These are phyloP conservation scores for Drosophila demipolita DNA, from an alignment of 2,888 invertebrate genomes.

Conservation along the genomic window DNA sequence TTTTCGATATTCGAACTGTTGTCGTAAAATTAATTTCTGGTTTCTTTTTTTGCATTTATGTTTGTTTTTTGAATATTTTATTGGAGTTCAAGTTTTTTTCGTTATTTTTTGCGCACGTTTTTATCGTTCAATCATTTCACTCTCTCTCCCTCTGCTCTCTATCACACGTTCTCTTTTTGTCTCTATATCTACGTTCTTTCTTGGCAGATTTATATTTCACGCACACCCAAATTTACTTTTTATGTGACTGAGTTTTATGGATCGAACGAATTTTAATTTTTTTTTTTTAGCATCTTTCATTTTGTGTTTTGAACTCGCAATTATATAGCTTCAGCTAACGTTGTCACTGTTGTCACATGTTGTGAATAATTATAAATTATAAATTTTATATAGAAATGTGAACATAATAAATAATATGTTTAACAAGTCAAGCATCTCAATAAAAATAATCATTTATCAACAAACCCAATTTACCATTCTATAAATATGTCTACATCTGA, in stretches of 20 bases:
- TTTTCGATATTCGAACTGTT: slow-evolving; percentile 42
- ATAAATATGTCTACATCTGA: slow-evolving; percentile 43
- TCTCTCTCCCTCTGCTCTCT: neutral
- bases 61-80: slow-evolving; percentile 46
- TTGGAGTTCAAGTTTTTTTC: slow-evolving; percentile 19
- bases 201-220: neutral
- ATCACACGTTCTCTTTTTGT: neutral
- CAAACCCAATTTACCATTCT: slow-evolving; percentile 30
- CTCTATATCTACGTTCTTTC: neutral
- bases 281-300: slow-evolving; percentile 29
- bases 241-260: slow-evolving; percentile 54
- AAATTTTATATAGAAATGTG: slow-evolving; percentile 29
- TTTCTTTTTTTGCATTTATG: slow-evolving; percentile 33
- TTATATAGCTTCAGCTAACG: slow-evolving; percentile 55
- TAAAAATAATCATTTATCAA: slow-evolving; percentile 5
- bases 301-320: slow-evolving; percentile 46
- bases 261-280: slow-evolving; percentile 51
- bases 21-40: slow-evolving; percentile 26
- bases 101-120: slow-evolving; percentile 30
- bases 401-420: slow-evolving; percentile 29
- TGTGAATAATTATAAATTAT: slow-evolving; percentile 26
- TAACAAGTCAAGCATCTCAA: slow-evolving; percentile 21
- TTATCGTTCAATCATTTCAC: neutral
- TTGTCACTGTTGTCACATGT: slow-evolving; percentile 57
- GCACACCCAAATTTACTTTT: slow-evolving; percentile 49